phyloP scores from a whole-genome alignment of 2,797 vertebrate species.

The Podarcis lilfordi region DNA sequence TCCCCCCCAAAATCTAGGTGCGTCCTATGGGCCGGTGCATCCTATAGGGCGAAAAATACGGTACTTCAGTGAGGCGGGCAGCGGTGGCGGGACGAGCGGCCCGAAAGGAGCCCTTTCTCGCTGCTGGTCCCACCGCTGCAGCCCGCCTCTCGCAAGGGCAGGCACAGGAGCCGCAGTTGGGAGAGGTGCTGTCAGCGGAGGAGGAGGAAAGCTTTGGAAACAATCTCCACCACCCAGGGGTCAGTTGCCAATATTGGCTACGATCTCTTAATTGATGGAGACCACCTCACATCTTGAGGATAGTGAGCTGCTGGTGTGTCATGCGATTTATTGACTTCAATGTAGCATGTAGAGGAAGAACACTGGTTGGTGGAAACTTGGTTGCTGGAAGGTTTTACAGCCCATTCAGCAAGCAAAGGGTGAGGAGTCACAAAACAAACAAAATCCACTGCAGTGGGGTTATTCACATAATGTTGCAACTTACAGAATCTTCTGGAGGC shows the following conservation, averaged over 20 bases:
- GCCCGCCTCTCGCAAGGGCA: no score
- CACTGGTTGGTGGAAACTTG: background rate
- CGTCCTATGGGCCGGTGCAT: no score
- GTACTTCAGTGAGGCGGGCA: no score
- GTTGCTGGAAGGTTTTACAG: background rate
- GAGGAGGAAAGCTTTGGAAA: background rate
- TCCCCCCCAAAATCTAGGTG: no score
- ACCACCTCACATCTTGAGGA: background rate
- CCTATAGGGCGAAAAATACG: no score
- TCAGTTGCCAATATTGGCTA: background rate
- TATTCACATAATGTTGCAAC: conserved; percentile 53
- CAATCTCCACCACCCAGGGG: background rate
- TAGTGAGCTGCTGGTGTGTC: background rate
- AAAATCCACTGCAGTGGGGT: background rate
- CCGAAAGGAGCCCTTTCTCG: no score
- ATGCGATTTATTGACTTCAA: background rate
- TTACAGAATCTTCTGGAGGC: conserved; percentile 97
- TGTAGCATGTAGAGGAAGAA: background rate
- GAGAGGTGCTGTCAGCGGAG: no score
- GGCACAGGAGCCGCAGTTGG: no score
- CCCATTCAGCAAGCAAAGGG: background rate
- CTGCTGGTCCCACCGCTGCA: no score
- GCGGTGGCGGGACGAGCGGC: no score
- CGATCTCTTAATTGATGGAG: background rate
- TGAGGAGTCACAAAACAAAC: background rate